These are phyloP conservation scores for Liodrosophila aerea DNA, from an alignment of 2,888 invertebrate species.

Conservation along the genomic window DNA sequence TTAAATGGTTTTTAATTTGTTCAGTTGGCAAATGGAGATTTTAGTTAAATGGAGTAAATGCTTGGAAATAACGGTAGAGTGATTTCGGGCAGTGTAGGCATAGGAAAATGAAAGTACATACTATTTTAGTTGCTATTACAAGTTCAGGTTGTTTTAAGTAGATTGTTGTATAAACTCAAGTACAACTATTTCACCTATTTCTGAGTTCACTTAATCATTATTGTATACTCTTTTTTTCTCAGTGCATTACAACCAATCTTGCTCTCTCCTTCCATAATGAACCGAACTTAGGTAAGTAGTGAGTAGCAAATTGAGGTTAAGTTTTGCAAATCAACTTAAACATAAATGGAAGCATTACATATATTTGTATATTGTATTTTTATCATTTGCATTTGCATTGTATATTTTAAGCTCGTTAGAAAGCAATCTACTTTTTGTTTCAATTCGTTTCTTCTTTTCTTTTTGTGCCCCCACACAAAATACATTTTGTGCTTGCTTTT, in stretches of 20 bases:
- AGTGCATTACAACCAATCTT: conserved; percentile 33
- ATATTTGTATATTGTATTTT: conserved; percentile 11
- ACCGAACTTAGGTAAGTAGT: no score
- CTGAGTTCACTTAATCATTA: conserved; percentile 22
- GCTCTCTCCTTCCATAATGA: no score
- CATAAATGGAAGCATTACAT: no score
- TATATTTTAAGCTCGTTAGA: conserved; percentile 51
- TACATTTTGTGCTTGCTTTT: not conserved
- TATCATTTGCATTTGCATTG: conserved; percentile 11
- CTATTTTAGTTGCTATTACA: no score
- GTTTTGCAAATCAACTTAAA: not conserved
- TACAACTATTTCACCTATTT: conserved; percentile 38
- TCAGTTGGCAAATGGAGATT: conserved; percentile 64
- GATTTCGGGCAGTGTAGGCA: not conserved
- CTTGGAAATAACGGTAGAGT: no score
- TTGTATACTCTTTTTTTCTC: conserved; percentile 7
- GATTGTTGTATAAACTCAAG: conserved; percentile 9
- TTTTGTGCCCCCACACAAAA: conserved; percentile 47
- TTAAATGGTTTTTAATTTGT: conserved; percentile 13
- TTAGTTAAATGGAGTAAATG: conserved; percentile 1
- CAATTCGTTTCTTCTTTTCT: conserved; percentile 4
- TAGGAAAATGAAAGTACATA: not conserved
- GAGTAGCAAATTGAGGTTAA: no score
- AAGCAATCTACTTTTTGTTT: conserved; percentile 44
- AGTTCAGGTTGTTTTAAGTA: no score